Base-by-base conservation (phyloP, 2,888 invertebrate genomes). In the Elgonia sp. region DNA sequence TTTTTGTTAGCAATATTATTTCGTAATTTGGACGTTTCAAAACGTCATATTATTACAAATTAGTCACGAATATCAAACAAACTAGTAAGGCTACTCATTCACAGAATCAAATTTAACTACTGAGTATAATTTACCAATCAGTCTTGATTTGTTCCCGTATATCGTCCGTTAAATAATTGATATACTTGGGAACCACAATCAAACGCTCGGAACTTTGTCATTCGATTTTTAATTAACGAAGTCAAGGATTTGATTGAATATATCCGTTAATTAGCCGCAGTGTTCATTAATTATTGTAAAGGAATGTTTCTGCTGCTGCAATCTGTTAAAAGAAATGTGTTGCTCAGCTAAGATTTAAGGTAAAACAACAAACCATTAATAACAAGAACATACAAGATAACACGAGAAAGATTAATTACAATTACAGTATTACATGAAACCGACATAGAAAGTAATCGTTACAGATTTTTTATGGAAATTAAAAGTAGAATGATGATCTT, bases 381-480 rank as follows among this genome's bases (percentile, higher is more conserved):
- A 70, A 53, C 70, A n/a, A 12, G 29, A 55, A 39, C 70, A 70
- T 70, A 70, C 50, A 70, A 53, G 70, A 53, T 70, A 70, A 70
- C 53, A 70, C 16, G 37, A 70, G 70, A 70, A 70, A 70, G 70
- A 70, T 70, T 70, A 70, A 70, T 70, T 53, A 39, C 53, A n/a
- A 70, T 53, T 70, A 53, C 53, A 70, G 37, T 70, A 70, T 53
- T 53, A 70, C 70, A 53, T 16, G 40, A 50, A 69, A 18, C 8
- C 7, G 20, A 46, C 16, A 12, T 20, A 50, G 29, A 46, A 69
- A 69, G 50, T 69, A 69, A 69, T 29, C 50, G 16, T 53, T 8
- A 20, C 6, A 57, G 9, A 57, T 57, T 57, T 57, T 57, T 18
- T n/a, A 7, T 53, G 7, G n/a, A 18, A 57, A 57, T 57, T 57